Base-by-base conservation (phyloP, 2,797 vertebrate species). In the Ctenochaetus hawaiiensis region DNA sequence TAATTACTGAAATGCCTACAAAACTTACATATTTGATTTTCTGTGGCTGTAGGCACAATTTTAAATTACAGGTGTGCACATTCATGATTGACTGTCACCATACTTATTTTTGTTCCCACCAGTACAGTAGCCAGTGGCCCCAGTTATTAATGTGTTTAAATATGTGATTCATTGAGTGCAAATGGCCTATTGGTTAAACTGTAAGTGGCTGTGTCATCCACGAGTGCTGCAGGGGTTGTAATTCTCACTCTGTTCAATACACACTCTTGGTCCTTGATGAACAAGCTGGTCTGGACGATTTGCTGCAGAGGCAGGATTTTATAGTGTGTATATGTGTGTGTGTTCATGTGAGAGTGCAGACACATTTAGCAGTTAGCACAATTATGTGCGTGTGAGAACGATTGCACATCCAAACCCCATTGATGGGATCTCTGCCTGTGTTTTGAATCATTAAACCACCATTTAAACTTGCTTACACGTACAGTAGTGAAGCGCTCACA, bases 131-230 rank as follows among this genome's bases (percentile, higher is more conserved):
- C 78, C 81, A 71, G 48, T 76, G 41, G 66, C 54, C 58, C 53
- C 20, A 22, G 69, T 92, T 85, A 88, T 90, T 88, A 77, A 70
- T 82, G 65, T 57, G 59, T 89, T 89, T 89, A 81, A 90, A 89
- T 88, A 70, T 85, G 87, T 78, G 81, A 91, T 87, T 91, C 74
- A 90, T 82, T 75, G 66, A 89, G 80, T 80, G 76, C 69, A 77
- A 89, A 89, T 88, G 82, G 86, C 72, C 77, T 81, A 59, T 89
- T 85, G 82, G 88, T 91, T 84, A 87, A 75, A 72, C 67, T 69
- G 53, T 87, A 89, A 93, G 89, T 89, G 87, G 77, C 77, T 54
- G 74, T 81, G 85, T 86, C 89, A 90, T 84, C 71, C 60, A 68
- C 17, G n/a, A 88, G 80, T 80, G 85, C 89, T 88, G 81, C 71